Percentiles rank a stretch among this genome's conserved stretches.
Conservation (phyloP, 2,888 invertebrate genomes). For the Eristalis tenax region DNA sequence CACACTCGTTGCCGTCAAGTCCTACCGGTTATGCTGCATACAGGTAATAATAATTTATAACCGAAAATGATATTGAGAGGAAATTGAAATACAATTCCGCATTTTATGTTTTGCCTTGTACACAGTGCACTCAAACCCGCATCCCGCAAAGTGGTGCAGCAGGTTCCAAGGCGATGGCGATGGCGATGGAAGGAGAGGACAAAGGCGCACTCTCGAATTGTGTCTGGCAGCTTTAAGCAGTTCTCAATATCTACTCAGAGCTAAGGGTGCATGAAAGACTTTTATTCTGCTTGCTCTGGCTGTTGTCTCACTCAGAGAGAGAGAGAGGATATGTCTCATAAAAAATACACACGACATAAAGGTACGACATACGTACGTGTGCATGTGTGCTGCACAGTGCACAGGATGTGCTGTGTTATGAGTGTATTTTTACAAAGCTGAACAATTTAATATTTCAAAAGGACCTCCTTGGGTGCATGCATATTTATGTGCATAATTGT, state of each 20-base stretch:
- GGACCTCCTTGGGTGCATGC: constrained; percentile 36
- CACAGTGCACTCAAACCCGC: background rate
- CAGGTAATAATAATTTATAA: constrained; percentile 69
- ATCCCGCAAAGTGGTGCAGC: background rate
- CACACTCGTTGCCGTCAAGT: constrained; percentile 44
- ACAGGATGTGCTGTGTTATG: background rate
- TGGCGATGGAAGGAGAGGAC: constrained; percentile 10
- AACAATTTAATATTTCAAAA: constrained; percentile 55
- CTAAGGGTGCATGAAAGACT: background rate
- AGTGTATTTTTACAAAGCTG: constrained; percentile 27
- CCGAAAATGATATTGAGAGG: constrained; percentile 67
- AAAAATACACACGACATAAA: constrained; percentile 25
- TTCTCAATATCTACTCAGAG: background rate
- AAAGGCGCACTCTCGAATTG: constrained; percentile 41
- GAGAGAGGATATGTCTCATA: background rate
- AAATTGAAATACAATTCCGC: constrained; percentile 69
- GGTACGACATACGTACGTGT: background rate
- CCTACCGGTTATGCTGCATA: constrained; percentile 49
- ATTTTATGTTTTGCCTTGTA: constrained; percentile 40
- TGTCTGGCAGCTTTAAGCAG: constrained; percentile 2
- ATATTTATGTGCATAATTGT: constrained; percentile 59
- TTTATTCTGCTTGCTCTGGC: background rate
- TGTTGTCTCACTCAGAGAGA: background rate
- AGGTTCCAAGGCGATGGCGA: no score
- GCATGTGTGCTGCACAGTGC: no score